These are phyloP conservation scores for Tapera naevia DNA, from an alignment of 2,797 vertebrate genomes.

Conservation along the genomic window DNA sequence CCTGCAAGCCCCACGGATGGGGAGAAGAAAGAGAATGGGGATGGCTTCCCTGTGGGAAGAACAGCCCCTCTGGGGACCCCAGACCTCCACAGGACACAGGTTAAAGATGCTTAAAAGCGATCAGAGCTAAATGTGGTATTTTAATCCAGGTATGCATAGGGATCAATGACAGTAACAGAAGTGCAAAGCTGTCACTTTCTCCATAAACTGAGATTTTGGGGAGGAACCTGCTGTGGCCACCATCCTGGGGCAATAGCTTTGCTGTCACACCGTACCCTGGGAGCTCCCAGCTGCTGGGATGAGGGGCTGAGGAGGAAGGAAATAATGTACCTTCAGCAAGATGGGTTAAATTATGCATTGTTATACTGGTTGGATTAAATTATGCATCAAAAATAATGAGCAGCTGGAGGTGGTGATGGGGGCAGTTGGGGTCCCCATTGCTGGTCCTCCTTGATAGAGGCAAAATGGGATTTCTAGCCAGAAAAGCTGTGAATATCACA, in stretches of 20 bases:
- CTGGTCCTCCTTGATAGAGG: fast-evolving
- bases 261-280: fast-evolving
- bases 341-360: too few relatives aligned
- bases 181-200: neutral
- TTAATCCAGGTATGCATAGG: neutral
- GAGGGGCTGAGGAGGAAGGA: neutral
- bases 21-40: neutral
- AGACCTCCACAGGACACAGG: neutral
- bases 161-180: neutral
- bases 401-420: neutral
- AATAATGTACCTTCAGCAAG: neutral
- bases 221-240: neutral
- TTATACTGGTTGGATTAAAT: neutral
- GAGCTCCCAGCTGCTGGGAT: neutral
- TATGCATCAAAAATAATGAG: neutral
- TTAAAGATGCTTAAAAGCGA: neutral
- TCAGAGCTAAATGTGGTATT: neutral
- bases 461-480: neutral
- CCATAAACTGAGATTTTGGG: neutral
- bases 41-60: neutral
- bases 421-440: neutral
- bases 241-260: neutral
- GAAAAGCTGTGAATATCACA: neutral
- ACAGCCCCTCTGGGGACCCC: neutral
- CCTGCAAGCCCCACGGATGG: neutral